phyloP scores from a whole-genome alignment of 1,140 invertebrate genomes.

The Listronotus bonariensis region DNA sequence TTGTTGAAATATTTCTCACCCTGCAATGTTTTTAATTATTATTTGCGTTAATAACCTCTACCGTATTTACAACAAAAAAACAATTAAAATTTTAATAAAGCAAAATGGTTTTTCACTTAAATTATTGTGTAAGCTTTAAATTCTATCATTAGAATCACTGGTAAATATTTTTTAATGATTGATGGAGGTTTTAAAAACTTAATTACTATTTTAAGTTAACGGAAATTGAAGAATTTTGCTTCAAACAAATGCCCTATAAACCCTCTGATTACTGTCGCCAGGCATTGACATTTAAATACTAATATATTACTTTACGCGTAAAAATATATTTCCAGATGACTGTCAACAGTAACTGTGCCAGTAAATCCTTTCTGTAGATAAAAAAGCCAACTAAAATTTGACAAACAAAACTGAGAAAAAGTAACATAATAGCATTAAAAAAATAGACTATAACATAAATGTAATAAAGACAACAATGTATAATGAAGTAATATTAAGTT shows the following conservation, averaged over 20 bases:
- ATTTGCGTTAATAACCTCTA: too few relatives aligned
- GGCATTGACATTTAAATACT: conserved; percentile 17
- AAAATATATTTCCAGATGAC: conserved; percentile 12
- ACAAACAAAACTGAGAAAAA: conserved; percentile 45
- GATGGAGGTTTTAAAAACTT: too few relatives aligned
- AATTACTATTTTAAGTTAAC: too few relatives aligned
- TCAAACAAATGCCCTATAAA: not conserved
- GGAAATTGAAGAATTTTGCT: too few relatives aligned
- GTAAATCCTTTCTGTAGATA: not conserved
- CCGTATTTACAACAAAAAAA: too few relatives aligned
- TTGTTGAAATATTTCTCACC: too few relatives aligned
- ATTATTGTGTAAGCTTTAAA: too few relatives aligned
- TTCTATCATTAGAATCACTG: too few relatives aligned
- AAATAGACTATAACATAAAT: conserved; percentile 48
- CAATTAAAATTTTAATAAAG: too few relatives aligned
- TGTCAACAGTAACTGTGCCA: conserved; percentile 17
- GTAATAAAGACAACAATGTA: conserved; percentile 40
- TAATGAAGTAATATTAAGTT: conserved; percentile 35
- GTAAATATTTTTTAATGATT: too few relatives aligned
- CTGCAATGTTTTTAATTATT: too few relatives aligned
- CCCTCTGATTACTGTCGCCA: conserved; percentile 13
- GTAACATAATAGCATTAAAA: conserved; percentile 39
- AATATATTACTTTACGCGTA: not conserved
- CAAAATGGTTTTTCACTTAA: too few relatives aligned
- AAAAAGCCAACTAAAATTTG: conserved; percentile 43